Percentiles rank a stretch among this genome's conserved stretches.
Evolutionary conservation across 2,113 vertebrate genomes (phyloP).

Genomic region (Mellivora capensis): DNA sequence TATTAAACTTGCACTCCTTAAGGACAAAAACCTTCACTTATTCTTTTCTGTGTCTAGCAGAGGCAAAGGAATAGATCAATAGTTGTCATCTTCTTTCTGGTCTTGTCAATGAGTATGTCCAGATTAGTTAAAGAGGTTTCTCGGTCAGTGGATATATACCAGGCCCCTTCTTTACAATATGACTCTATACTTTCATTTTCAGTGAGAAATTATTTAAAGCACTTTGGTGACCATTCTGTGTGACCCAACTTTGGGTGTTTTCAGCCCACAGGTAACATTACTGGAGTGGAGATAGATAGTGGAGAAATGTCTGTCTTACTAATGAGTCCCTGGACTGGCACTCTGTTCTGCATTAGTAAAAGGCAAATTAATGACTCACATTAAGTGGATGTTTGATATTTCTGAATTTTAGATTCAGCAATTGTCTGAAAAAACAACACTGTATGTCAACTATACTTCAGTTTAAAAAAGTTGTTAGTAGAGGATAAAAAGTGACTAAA

Average conservation of each 20-base stretch:
- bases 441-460: background rate
- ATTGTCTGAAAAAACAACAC: background rate
- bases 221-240: background rate
- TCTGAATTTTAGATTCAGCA: background rate
- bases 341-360: background rate
- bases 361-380: background rate
- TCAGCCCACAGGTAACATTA: background rate
- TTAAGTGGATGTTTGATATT: background rate
- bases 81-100: background rate
- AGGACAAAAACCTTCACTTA: background rate
- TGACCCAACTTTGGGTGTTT: background rate
- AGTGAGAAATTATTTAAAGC: background rate
- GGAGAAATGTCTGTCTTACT: background rate
- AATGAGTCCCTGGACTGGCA: background rate
- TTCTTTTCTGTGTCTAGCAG: background rate
- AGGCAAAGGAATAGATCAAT: background rate
- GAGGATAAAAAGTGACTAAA: background rate
- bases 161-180: background rate
- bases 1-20: background rate
- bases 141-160: background rate
- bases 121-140: background rate
- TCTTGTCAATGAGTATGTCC: background rate
- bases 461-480: background rate
- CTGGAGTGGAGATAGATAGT: background rate
- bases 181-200: conserved; percentile 7